Conservation (phyloP, 2,888 invertebrate species). For the Chrysolina haemoptera region DNA sequence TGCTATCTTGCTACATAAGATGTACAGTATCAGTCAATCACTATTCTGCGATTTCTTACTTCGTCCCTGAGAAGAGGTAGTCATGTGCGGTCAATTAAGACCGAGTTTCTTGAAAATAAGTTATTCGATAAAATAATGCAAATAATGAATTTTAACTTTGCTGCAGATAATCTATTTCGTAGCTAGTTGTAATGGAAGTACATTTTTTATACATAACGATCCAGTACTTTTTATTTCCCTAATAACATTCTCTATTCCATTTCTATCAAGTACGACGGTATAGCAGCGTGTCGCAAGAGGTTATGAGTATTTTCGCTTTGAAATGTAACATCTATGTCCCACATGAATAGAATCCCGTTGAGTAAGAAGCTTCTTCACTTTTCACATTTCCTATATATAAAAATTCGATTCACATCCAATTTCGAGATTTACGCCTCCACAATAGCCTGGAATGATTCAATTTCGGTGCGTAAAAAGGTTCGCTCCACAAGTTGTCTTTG, state of each 20-base stretch:
- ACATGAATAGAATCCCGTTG: conserved; percentile 56
- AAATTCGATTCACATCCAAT: conserved; percentile 68
- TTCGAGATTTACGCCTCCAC: conserved; percentile 65
- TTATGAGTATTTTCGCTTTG: conserved; percentile 50
- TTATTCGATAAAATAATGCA: too few species aligned
- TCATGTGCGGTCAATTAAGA: too few species aligned
- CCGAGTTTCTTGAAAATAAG: too few species aligned
- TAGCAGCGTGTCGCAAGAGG: conserved; percentile 32
- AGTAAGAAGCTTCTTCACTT: conserved; percentile 55
- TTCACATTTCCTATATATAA: conserved; percentile 55
- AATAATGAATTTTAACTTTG: too few species aligned
- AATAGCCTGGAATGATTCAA: conserved; percentile 64
- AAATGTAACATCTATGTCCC: conserved; percentile 54
- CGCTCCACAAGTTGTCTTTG: conserved; percentile 29
- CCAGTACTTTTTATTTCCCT: neutral
- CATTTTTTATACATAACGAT: too few species aligned
- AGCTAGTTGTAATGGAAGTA: too few species aligned
- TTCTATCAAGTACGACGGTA: conserved; percentile 3
- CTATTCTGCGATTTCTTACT: too few species aligned
- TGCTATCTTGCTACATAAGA: too few species aligned
- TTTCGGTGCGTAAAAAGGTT: conserved; percentile 56
- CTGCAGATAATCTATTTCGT: too few species aligned
- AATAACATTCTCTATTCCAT: conserved; percentile 5
- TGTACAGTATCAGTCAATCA: too few species aligned
- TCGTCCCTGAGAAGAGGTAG: too few species aligned